Evolutionary conservation across 1,140 invertebrate genomes (phyloP), one percentile per base, ranked within the genome.

Genomic region (Acarapis woodi): DNA sequence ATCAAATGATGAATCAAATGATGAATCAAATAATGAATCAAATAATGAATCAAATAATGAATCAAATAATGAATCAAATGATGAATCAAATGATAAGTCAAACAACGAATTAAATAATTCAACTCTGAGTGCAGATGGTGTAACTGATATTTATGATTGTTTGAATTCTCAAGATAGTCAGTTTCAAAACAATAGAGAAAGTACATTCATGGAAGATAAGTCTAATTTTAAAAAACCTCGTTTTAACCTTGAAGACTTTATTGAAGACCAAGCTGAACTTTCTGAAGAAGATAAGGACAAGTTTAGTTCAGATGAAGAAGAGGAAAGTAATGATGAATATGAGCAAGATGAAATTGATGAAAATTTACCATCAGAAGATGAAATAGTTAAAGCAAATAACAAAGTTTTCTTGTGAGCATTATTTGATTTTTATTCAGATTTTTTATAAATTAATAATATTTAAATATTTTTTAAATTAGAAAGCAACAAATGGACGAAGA

Each of bases 181-280:
- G n/a, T 26, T 26, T 26, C 25, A n/a, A 26, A 26, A 26, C 6
- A 26, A 26, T 26, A n/a, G n/a, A 26, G 25, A 26, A 26, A n/a
- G n/a, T 26, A 6, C 25, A 26, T 8, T 32, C 8, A 14, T 8
- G 8, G 70, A 73, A 49, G 71, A 74, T 49, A 73, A 75, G 53
- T 70, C 73, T 56, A 60, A 70, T 43, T 48, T 25, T 14, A 15
- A 46, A 40, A 37, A 45, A 20, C 42, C 42, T n/a, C 26, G 21
- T 22, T 31, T 31, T 24, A 26, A 23, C 38, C 35, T 21, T 39
- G 43, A 21, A 33, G 38, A 23, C 41, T 85, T 78, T 57, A 56
- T 80, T 20, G 77, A 85, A 35, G 60, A 68, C 25, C 77, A 85
- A 55, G 78, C 78, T 0, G 78, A 82, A 48, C 50, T 85, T 9